These are phyloP conservation scores for Pterobdella sp. DNA, from an alignment of 2,888 invertebrate genomes.

Conservation along the genomic window DNA sequence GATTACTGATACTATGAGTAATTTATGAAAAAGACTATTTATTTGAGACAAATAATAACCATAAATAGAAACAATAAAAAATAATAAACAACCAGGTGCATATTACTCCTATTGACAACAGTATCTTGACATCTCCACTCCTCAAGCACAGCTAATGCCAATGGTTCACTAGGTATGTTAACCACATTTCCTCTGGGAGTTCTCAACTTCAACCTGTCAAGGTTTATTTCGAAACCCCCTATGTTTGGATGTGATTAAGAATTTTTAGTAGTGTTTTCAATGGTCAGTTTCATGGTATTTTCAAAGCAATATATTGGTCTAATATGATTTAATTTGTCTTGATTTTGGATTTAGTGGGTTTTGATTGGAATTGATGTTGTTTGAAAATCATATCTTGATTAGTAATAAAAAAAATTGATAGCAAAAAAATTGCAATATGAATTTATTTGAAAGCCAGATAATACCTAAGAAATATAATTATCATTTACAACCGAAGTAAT, in stretches of 20 bases:
- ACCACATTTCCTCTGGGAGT: slow-evolving; percentile 76
- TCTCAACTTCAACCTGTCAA: slow-evolving; percentile 68
- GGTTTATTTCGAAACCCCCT: slow-evolving; percentile 20
- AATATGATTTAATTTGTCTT: too few species aligned
- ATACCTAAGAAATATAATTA: too few species aligned
- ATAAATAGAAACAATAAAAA: background rate
- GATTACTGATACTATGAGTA: too few species aligned
- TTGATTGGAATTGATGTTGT: too few species aligned
- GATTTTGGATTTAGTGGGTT: too few species aligned
- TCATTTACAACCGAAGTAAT: too few species aligned
- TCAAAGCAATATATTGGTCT: too few species aligned
- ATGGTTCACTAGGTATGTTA: slow-evolving; percentile 69
- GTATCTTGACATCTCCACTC: slow-evolving; percentile 87
- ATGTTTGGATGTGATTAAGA: background rate
- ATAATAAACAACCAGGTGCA: slow-evolving; percentile 71
- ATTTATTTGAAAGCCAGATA: too few species aligned
- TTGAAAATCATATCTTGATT: background rate
- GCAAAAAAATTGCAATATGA: background rate
- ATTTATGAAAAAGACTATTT: too few species aligned
- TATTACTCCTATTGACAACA: slow-evolving; percentile 66
- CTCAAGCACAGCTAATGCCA: slow-evolving; percentile 83
- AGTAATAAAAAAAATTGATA: background rate
- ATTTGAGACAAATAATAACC: background rate
- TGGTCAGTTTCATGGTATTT: too few species aligned
- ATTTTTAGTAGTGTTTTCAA: background rate